Evolutionary conservation across 2,888 invertebrate genomes (phyloP).

Genomic region (Eretmocerus hayati): DNA sequence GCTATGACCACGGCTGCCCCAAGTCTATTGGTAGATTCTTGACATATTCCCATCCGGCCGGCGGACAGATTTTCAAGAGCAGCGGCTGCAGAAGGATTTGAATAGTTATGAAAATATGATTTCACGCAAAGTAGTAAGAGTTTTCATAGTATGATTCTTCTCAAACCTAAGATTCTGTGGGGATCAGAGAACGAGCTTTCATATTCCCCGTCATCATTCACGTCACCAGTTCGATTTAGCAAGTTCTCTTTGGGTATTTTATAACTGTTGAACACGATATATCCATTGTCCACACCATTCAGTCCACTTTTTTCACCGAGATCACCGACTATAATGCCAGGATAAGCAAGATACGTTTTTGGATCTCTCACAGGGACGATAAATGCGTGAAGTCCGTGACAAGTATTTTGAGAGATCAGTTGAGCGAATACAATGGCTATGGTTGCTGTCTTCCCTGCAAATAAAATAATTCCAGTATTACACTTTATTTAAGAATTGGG

Average conservation of each 20-base stretch:
- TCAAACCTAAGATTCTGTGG: slow-evolving; percentile 66
- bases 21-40: slow-evolving; percentile 59
- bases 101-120: not conserved
- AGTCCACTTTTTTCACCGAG: slow-evolving; percentile 90
- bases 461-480: too few relatives aligned
- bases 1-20: slow-evolving; percentile 70
- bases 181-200: slow-evolving; percentile 87
- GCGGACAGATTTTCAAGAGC: slow-evolving; percentile 81
- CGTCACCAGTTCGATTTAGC: slow-evolving; percentile 82
- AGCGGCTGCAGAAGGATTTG: slow-evolving; percentile 49
- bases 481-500: not conserved
- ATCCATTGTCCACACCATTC: slow-evolving; percentile 92
- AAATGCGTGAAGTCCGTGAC: slow-evolving; percentile 85
- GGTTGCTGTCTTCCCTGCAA: slow-evolving; percentile 72
- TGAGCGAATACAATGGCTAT: slow-evolving; percentile 86
- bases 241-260: slow-evolving; percentile 79
- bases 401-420: slow-evolving; percentile 67
- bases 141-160: not conserved
- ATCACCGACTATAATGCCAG: slow-evolving; percentile 82
- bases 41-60: slow-evolving; percentile 70
- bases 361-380: slow-evolving; percentile 79
- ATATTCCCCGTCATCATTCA: slow-evolving; percentile 79
- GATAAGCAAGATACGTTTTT: slow-evolving; percentile 66
- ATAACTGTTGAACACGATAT: slow-evolving; percentile 80
- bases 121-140: not conserved